Conservation (phyloP, 92 coral and sea anemone genomes). For the Bergia puertoricense region DNA sequence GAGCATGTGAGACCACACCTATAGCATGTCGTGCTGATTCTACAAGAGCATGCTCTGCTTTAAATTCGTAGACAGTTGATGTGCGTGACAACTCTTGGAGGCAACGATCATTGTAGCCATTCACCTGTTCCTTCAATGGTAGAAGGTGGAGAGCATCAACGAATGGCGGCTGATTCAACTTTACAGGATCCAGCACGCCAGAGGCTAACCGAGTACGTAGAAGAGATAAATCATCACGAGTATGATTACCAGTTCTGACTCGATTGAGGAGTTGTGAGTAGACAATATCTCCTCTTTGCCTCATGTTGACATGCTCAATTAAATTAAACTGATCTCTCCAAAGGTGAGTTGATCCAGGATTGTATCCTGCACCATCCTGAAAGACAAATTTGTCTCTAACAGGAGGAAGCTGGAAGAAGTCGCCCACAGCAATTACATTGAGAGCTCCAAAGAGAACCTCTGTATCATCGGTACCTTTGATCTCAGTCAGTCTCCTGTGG, state of each 20-base stretch:
- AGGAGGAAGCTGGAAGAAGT: constrained; percentile 35
- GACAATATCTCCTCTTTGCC: not conserved
- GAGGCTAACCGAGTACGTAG: no score
- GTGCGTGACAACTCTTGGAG: no score
- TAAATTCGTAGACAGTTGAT: no score
- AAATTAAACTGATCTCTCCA: constrained; percentile 8
- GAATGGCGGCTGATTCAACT: no score
- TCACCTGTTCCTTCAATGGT: no score
- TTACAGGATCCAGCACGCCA: no score
- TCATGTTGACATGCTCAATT: not conserved
- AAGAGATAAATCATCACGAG: not conserved
- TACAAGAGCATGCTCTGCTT: no score
- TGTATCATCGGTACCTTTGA: not conserved
- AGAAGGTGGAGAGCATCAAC: no score
- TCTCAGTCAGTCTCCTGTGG: constrained; percentile 17
- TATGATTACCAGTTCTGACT: constrained; percentile 24
- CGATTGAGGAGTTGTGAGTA: not conserved
- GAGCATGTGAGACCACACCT: no score
- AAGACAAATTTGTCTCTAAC: constrained; percentile 21
- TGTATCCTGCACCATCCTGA: not conserved
- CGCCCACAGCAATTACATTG: constrained; percentile 36
- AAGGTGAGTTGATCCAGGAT: constrained; percentile 21
- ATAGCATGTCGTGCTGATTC: no score
- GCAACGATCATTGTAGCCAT: no score
- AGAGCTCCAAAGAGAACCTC: constrained; percentile 19